Conservation (phyloP, 1,140 invertebrate species). For the Drosophila pseudoobscura region DNA sequence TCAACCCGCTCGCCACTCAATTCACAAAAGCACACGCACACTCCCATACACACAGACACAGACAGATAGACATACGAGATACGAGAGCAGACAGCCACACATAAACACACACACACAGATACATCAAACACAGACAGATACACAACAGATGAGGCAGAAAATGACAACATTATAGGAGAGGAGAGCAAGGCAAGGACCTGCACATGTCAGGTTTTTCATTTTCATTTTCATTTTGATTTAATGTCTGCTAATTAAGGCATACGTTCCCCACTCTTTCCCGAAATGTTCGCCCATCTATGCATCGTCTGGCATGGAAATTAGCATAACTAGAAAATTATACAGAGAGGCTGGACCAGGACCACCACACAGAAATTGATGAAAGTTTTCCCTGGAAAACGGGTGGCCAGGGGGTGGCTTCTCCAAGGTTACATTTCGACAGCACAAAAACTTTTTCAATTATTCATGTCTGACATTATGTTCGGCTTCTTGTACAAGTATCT, state of each 20-base stretch:
- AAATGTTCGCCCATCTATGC: too few species aligned
- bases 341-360: slow-evolving; percentile 11
- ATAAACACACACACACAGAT: slow-evolving; percentile 6
- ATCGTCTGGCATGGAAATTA: slow-evolving; percentile 67
- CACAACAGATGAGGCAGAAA: slow-evolving; percentile 41
- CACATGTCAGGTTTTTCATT: slow-evolving; percentile 76
- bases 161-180: slow-evolving; percentile 22
- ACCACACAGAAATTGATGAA: slow-evolving; percentile 33
- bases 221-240: slow-evolving; percentile 60
- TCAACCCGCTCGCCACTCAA: slow-evolving; percentile 51
- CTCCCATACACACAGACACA: slow-evolving; percentile 10
- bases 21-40: background rate
- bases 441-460: slow-evolving; percentile 78
- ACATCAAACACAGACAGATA: slow-evolving; percentile 17
- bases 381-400: slow-evolving; percentile 31
- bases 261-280: background rate
- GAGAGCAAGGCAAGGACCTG: slow-evolving; percentile 34
- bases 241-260: slow-evolving; percentile 74
- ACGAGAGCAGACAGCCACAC: background rate
- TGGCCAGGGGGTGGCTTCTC: background rate
- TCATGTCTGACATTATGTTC: slow-evolving; percentile 74
- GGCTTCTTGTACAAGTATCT: slow-evolving; percentile 57
- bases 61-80: background rate
- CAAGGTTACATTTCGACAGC: slow-evolving; percentile 66
- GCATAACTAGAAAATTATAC: slow-evolving; percentile 80